Evolutionary conservation across 1,140 invertebrate genomes (phyloP).

Genomic region (Tribolium madens): DNA sequence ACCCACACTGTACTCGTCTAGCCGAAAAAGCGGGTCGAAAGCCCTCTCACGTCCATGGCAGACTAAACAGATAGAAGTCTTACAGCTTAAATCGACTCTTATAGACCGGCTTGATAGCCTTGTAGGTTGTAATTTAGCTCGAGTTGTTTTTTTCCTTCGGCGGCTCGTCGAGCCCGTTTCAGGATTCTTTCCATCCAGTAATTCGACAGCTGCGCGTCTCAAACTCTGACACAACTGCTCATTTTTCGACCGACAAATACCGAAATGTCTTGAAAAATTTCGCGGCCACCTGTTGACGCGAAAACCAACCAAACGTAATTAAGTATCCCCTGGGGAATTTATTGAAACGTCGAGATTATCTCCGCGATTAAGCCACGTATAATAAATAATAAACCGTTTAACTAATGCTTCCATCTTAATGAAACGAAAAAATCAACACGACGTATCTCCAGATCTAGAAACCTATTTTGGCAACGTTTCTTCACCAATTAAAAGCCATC

Average conservation of each 20-base stretch:
- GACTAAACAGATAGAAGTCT: conserved; percentile 17
- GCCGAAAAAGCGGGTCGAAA: conserved; percentile 20
- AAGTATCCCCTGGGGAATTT: conserved; percentile 10
- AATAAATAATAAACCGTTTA: conserved; percentile 22
- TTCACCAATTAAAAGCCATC: conserved; percentile 11
- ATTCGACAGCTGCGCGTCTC: conserved; percentile 1
- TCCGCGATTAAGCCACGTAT: background rate
- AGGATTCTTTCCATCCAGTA: background rate
- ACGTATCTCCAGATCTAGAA: background rate
- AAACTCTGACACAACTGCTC: background rate
- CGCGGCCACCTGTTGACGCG: conserved; percentile 17
- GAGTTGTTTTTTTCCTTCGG: conserved; percentile 28
- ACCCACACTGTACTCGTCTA: background rate
- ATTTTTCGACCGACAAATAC: background rate
- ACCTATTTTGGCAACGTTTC: conserved; percentile 14
- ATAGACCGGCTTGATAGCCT: conserved; percentile 36
- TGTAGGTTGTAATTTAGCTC: conserved; percentile 31
- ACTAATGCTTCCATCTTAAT: conserved; percentile 6
- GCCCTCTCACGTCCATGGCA: conserved; percentile 12
- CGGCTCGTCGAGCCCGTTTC: conserved; percentile 25
- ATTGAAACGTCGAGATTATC: conserved; percentile 27
- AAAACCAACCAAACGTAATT: background rate
- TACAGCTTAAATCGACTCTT: conserved; percentile 19
- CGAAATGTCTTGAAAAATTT: background rate
- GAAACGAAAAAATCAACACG: conserved; percentile 6